Evolutionary conservation across 2,888 invertebrate genomes (phyloP), one percentile per base, ranked within the genome.

Genomic region (Malthinus seriepunctatus): DNA sequence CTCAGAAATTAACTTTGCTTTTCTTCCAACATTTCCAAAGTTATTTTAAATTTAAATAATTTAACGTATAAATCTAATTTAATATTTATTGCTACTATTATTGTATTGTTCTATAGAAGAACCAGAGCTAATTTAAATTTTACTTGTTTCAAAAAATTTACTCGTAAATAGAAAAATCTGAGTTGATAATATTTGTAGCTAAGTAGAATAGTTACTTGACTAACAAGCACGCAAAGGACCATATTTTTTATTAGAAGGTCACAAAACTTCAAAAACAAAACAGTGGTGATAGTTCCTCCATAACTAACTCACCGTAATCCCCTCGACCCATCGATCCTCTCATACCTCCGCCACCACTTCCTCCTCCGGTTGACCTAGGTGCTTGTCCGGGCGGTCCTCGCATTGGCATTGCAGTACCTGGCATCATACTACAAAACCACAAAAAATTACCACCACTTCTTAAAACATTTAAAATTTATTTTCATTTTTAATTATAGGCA

Each of bases 221-320:
- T 56, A 61, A 61, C 73, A 73, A 75, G 74, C 74, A 73, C 70
- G 71, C 73, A 71, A 69, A 70, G 68, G 70, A 73, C 71, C 69
- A 65, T 62, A 47, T 65, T 56, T 62, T 56, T 34, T 57, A 56
- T 60, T 51, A 60, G 32, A 44, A 33, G 57, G 42, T 11, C 37
- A 39, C 42, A 52, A 45, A 44, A 42, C 14, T 34, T 35, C 42
- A 15, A 56, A 10, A 31, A 58, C 33, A 50, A 32, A 45, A 50
- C 59, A 54, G 32, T 32, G 32, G n/a, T 31, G 10, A 44, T 38
- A 42, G 39, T 10, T 14, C 9, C 7, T n/a, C 61, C n/a, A n/a
- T n/a, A n/a, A n/a, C n/a, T n/a, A 72, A 89, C 93, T 90, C 87
- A 93, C 94, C 93, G 83, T 93, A 94, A 80, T 94, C 93, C 69